phyloP scores from a whole-genome alignment of 1,140 invertebrate genomes.

The Nephila pilipes region DNA sequence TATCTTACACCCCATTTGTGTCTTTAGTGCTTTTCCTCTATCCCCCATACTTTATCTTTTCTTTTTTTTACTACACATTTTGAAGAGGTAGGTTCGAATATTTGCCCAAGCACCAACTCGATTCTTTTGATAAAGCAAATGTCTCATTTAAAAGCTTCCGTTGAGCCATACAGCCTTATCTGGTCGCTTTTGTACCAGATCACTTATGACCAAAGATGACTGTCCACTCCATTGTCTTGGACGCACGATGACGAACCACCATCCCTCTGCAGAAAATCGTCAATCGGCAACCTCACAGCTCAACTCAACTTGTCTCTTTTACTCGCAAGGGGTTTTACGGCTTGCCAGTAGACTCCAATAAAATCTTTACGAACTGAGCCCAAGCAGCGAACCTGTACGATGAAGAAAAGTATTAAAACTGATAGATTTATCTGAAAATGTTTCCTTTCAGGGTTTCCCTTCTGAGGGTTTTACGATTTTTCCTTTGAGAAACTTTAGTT shows the following conservation, averaged over 20 bases:
- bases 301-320: slow-evolving; percentile 60
- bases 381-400: not conserved
- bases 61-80: no score
- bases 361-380: slow-evolving; percentile 64
- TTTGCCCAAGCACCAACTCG: no score
- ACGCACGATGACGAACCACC: not conserved
- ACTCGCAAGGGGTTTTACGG: slow-evolving; percentile 31
- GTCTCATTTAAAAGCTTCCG: not conserved
- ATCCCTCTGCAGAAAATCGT: not conserved
- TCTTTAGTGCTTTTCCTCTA: not conserved
- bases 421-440: slow-evolving; percentile 72
- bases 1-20: not conserved
- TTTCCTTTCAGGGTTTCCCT: slow-evolving; percentile 47
- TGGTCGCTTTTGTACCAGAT: not conserved
- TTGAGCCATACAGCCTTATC: not conserved
- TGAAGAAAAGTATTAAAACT: slow-evolving; percentile 66
- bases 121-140: not conserved
- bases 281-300: slow-evolving; percentile 28
- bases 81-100: no score
- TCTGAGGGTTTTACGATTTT: slow-evolving; percentile 53
- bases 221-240: not conserved
- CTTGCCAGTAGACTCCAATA: slow-evolving; percentile 66
- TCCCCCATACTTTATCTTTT: not conserved
- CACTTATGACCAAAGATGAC: slow-evolving; percentile 22
- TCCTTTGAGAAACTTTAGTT: slow-evolving; percentile 15